A percentile compares a stretch with the other conserved stretches of the same genome.
Evolutionary conservation across 23 tunicate species (phyloP).

Genomic region (Trididemnum clinides): DNA sequence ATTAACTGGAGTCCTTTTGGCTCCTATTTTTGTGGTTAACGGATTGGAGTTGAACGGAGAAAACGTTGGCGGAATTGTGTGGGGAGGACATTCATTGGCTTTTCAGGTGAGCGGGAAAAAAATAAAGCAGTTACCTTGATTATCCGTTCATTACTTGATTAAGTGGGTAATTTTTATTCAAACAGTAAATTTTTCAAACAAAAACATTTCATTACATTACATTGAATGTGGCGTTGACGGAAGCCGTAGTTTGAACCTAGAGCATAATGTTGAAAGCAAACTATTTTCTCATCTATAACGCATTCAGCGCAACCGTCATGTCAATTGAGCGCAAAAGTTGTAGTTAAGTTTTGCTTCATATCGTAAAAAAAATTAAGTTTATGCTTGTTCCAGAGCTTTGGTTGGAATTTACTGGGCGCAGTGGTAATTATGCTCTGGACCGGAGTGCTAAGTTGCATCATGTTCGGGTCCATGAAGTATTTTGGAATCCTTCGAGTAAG

Average conservation of each 20-base stretch:
- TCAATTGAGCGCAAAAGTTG: too few relatives aligned
- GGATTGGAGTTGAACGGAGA: slow-evolving; percentile 39
- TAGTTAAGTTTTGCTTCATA: too few relatives aligned
- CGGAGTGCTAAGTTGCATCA: slow-evolving; percentile 29
- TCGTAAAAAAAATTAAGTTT: too few relatives aligned
- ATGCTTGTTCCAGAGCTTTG: slow-evolving; percentile 56
- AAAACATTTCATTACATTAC: too few relatives aligned
- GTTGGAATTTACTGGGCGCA: slow-evolving; percentile 80
- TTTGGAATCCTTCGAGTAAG: slow-evolving; percentile 66
- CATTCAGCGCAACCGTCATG: too few relatives aligned
- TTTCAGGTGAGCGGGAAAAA: slow-evolving; percentile 16
- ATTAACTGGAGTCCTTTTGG: slow-evolving; percentile 54
- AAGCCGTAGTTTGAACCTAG: too few relatives aligned
- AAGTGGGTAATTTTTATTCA: too few relatives aligned
- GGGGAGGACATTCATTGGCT: slow-evolving; percentile 46
- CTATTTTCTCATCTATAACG: too few relatives aligned
- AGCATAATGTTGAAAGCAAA: too few relatives aligned
- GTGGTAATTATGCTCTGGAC: slow-evolving; percentile 66
- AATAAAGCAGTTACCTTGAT: neutral
- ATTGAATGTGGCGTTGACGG: too few relatives aligned
- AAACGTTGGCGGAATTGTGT: slow-evolving; percentile 55
- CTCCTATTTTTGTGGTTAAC: slow-evolving; percentile 62
- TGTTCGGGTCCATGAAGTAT: slow-evolving; percentile 57
- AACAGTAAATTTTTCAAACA: too few relatives aligned
- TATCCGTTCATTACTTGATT: neutral